Evolutionary conservation across 2,888 invertebrate species (phyloP).

Genomic region (Phymatocera aterrima): DNA sequence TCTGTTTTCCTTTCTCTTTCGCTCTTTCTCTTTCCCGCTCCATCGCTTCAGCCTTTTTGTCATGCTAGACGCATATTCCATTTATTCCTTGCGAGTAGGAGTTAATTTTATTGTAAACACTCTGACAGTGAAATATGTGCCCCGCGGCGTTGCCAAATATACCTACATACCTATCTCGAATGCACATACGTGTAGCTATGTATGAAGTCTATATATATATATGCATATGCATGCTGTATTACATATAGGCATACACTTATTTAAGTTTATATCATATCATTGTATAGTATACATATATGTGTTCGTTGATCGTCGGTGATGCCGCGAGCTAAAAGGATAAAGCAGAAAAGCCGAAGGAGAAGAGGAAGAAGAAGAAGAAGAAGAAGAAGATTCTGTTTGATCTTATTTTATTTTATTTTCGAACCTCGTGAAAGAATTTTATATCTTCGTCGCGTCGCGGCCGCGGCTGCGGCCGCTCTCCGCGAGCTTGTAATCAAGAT

Average conservation of each 20-base stretch:
- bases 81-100: slow-evolving; percentile 61
- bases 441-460: background rate
- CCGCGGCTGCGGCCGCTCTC: background rate
- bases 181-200: background rate
- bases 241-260: background rate
- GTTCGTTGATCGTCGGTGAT: background rate
- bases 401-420: slow-evolving; percentile 12
- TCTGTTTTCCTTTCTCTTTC: too few relatives aligned
- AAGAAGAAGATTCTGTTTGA: background rate
- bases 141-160: slow-evolving; percentile 50
- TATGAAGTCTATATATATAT: background rate
- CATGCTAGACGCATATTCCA: slow-evolving; percentile 60
- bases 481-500: slow-evolving; percentile 33
- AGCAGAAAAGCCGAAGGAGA: slow-evolving; percentile 20
- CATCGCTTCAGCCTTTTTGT: slow-evolving; percentile 55
- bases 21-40: too few relatives aligned
- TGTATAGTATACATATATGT: slow-evolving; percentile 1
- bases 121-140: slow-evolving; percentile 55
- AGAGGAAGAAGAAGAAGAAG: background rate
- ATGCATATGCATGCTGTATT: background rate
- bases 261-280: background rate
- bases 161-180: slow-evolving; percentile 12
- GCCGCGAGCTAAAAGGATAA: background rate
- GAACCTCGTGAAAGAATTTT: slow-evolving; percentile 27
- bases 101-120: slow-evolving; percentile 66